A percentile compares a stretch with the other conserved stretches of the same genome.
Conservation (phyloP, 2,888 invertebrate species). For the Ornithoptera priamus region DNA sequence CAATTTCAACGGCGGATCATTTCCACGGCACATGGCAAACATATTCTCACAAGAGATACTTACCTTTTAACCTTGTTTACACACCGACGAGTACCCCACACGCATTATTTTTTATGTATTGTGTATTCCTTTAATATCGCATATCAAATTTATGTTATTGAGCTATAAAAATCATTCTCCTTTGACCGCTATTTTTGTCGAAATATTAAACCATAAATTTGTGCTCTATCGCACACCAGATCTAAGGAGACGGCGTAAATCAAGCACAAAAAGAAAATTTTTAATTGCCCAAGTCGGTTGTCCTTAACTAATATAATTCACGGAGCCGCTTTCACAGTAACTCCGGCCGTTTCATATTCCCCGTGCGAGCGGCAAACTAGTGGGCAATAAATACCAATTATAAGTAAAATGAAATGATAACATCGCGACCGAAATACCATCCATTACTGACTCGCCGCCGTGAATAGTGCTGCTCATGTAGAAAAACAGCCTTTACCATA, state of each 20-base stretch:
- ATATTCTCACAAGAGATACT: constrained; percentile 63
- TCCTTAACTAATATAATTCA: constrained; percentile 67
- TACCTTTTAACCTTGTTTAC: constrained; percentile 50
- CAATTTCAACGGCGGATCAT: constrained; percentile 62
- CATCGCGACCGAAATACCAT: constrained; percentile 68
- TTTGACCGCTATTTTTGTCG: constrained; percentile 41
- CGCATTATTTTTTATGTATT: constrained; percentile 29
- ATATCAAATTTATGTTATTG: constrained; percentile 28
- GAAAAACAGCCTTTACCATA: constrained; percentile 63
- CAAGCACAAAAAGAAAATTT: constrained; percentile 58
- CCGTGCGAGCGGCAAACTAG: constrained; percentile 47
- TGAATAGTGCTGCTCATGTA: constrained; percentile 42
- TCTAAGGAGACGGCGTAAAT: constrained; percentile 58
- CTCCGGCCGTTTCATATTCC: constrained; percentile 50
- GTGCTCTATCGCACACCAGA: constrained; percentile 61
- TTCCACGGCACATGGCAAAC: constrained; percentile 67
- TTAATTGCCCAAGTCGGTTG: constrained; percentile 73
- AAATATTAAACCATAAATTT: constrained; percentile 61
- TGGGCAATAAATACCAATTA: constrained; percentile 78
- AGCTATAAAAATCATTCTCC: constrained; percentile 30
- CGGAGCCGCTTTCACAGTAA: constrained; percentile 64
- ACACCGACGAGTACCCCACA: constrained; percentile 60
- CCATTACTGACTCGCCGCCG: constrained; percentile 52
- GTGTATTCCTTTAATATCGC: constrained; percentile 13
- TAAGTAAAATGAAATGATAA: constrained; percentile 75